These are phyloP conservation scores for Piaya cayana DNA, from an alignment of 2,113 vertebrate species.

Conservation along the genomic window DNA sequence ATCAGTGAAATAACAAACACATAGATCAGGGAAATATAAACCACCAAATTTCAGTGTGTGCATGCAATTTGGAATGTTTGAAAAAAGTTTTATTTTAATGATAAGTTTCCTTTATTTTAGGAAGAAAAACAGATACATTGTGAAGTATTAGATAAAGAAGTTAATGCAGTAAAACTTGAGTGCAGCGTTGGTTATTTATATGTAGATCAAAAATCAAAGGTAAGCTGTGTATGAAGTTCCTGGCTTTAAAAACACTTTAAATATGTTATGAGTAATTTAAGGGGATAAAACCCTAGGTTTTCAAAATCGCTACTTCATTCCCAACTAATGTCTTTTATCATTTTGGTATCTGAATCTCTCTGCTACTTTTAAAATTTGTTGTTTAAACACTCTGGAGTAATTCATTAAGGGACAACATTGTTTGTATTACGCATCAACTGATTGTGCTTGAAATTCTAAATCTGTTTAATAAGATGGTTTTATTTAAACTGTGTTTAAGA, in stretches of 20 bases:
- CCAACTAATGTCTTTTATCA: background rate
- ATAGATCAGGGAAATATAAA: background rate
- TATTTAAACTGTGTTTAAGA: background rate
- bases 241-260: background rate
- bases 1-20: background rate
- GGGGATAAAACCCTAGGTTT: background rate
- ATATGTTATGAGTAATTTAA: background rate
- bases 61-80: background rate
- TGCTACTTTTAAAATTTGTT: background rate
- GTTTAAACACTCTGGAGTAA: background rate
- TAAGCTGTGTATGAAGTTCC: conserved; percentile 51
- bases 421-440: background rate
- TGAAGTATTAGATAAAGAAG: conserved; percentile 79
- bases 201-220: conserved; percentile 84
- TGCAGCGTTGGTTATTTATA: conserved; percentile 86
- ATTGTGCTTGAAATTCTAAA: background rate
- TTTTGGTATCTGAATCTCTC: background rate
- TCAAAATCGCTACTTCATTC: background rate
- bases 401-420: background rate
- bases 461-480: background rate
- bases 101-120: conserved; percentile 69
- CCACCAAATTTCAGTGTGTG: background rate
- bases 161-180: conserved; percentile 74
- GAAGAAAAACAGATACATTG: conserved; percentile 87
- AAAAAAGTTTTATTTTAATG: background rate